These are phyloP conservation scores for Idaea dimidiata DNA, from an alignment of 2,888 invertebrate genomes.

Conservation along the genomic window DNA sequence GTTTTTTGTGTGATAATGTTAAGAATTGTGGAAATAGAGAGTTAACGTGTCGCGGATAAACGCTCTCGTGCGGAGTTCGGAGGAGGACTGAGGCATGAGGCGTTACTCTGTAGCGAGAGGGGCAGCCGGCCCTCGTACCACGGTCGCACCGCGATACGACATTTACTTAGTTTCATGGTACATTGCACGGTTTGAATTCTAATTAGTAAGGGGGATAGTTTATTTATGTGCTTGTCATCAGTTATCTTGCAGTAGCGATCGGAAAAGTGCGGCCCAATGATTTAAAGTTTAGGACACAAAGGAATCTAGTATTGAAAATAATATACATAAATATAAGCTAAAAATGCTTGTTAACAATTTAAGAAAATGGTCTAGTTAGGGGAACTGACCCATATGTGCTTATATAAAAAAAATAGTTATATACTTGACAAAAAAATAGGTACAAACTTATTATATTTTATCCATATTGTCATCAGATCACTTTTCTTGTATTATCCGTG, in stretches of 20 bases:
- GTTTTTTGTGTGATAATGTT: slow-evolving; percentile 53
- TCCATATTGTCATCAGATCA: no score
- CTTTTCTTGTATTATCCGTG: no score
- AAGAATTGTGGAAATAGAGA: slow-evolving; percentile 35
- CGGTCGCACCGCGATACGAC: slow-evolving; percentile 31
- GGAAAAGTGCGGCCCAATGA: neutral
- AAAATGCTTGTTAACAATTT: no score
- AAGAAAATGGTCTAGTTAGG: no score
- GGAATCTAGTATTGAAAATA: no score
- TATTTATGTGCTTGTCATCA: neutral
- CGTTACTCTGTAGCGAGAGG: slow-evolving; percentile 54
- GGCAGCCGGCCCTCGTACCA: slow-evolving; percentile 51
- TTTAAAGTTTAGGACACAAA: neutral
- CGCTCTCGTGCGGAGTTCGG: slow-evolving; percentile 42
- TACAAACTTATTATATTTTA: no score
- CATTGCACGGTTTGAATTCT: slow-evolving; percentile 39
- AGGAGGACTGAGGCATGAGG: slow-evolving; percentile 68
- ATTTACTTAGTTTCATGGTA: slow-evolving; percentile 50
- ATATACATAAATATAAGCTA: no score
- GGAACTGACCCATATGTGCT: no score
- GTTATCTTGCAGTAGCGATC: neutral
- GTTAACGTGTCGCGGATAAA: slow-evolving; percentile 40
- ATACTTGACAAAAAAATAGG: no score
- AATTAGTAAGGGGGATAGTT: neutral
- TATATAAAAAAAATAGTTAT: no score